Evolutionary conservation across 2,797 vertebrate genomes (phyloP), one percentile per base, ranked within the genome.

Genomic region (Acomys russatus): DNA sequence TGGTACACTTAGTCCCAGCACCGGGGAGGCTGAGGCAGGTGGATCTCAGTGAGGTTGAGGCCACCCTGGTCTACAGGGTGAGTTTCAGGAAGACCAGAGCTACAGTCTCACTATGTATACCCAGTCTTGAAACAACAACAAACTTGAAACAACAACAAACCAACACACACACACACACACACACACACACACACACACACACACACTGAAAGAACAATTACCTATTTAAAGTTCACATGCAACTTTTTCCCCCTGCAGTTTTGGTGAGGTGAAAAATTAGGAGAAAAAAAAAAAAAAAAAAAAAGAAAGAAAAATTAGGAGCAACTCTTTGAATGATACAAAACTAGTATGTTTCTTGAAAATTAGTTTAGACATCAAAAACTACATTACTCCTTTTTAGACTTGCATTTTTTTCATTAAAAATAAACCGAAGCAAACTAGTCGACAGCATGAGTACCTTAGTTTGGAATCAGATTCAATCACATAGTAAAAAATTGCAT

Each of bases 391-490:
- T 77, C 15, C 38, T 14, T 71, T 91, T 89, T 77, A 44, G 30
- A 59, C 77, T 89, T 94, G 33, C 82, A 33, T 14, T 90, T 85
- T 86, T 17, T 66, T 59, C 30, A 6, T 18, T 70, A 61, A 61
- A 80, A 79, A 54, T 18, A 54, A 79, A 59, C 12, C 15, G 15
- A 68, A 51, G 22, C 22, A 68, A 10, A 91, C 25, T 17, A 89
- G 70, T 70, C 71, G 28, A 66, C 63, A 68, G 56, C 20, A 38
- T 54, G 49, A 63, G 4, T 73, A 86, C 2, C 38, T 12, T 12
- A 61, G 54, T 79, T 91, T 35, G 38, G 23, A 79, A 64, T 33
- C 12, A n/a, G 91, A 89, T 96, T 89, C 44, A 94, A 94, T 94
- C 35, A 54, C 44, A 35, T 90, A 33, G 71, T 88, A 33, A 85